Evolutionary conservation across 2,888 invertebrate genomes (phyloP), one percentile per base, ranked within the genome.

Genomic region (Crossocerus cetratus): DNA sequence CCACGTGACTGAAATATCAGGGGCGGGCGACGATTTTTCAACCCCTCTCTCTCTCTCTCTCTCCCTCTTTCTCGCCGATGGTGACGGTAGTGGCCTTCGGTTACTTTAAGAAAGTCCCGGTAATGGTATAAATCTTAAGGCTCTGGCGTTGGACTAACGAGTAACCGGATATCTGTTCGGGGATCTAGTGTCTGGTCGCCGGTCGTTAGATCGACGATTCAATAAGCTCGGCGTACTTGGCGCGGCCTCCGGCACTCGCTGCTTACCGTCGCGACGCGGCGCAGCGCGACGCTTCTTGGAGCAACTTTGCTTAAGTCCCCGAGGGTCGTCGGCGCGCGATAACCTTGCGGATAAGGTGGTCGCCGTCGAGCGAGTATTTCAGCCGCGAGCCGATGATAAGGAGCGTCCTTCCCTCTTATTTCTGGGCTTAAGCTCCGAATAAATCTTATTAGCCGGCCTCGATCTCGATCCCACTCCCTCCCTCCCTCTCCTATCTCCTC

Each of bases 301-400:
- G 22, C 74, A 84, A 84, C 84, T 85, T 86, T 85, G 83, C 84
- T 83, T 83, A 83, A 86, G 78, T 84, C 82, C 79, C 78, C 64
- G 71, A 75, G 77, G 84, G 82, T 85, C 83, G 70, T 61, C 73
- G 76, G 65, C 74, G 84, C 77, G 65, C 74, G 84, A 86, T 86
- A 86, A 86, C 84, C 85, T 81, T 77, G 68, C 61, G 78, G 82
- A 81, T 84, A 85, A 85, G 84, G 71, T 76, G 81, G 75, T 76
- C 68, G n/a, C 81, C 72, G 73, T 79, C 82, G 75, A 80, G 76
- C 80, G 76, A 80, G 80, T 82, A 81, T 82, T 80, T 82, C 72
- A 80, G 59, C 80, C 78, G 82, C 75, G 76, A 72, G 73, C 72
- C 70, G 67, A 77, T 83, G 84, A 84, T 84, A 84, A 85, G 81